Conservation (phyloP, 2,888 invertebrate species). For the Fragum fragum region DNA sequence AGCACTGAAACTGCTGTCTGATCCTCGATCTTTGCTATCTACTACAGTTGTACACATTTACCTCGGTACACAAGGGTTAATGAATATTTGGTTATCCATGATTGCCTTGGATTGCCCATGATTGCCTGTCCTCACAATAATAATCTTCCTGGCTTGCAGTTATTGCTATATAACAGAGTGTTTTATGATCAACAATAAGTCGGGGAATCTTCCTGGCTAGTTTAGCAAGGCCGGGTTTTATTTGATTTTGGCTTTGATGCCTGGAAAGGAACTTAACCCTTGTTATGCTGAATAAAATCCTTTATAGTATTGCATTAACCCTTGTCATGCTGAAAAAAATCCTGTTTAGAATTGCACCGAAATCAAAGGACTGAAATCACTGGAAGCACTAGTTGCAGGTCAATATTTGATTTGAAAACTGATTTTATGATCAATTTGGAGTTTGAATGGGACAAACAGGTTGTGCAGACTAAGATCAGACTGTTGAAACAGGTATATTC, state of each 20-base stretch:
- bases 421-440: too few relatives aligned
- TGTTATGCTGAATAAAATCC: too few relatives aligned
- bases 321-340: too few relatives aligned
- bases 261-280: too few relatives aligned
- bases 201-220: neutral
- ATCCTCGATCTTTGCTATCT: neutral
- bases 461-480: too few relatives aligned
- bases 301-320: too few relatives aligned
- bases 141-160: conserved; percentile 10
- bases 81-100: conserved; percentile 30
- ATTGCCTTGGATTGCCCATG: conserved; percentile 3
- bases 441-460: too few relatives aligned
- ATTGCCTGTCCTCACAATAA: conserved; percentile 13
- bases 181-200: conserved; percentile 8
- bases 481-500: too few relatives aligned
- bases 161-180: conserved; percentile 27
- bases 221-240: neutral
- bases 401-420: too few relatives aligned
- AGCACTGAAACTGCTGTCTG: neutral
- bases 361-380: too few relatives aligned
- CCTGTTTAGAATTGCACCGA: too few relatives aligned
- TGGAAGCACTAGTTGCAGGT: too few relatives aligned
- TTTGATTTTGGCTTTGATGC: neutral
- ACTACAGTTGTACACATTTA: neutral
- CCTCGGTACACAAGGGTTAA: neutral